Evolutionary conservation across 2,888 invertebrate genomes (phyloP), one percentile per base, ranked within the genome.

Genomic region (Opisthograptis luteolata): DNA sequence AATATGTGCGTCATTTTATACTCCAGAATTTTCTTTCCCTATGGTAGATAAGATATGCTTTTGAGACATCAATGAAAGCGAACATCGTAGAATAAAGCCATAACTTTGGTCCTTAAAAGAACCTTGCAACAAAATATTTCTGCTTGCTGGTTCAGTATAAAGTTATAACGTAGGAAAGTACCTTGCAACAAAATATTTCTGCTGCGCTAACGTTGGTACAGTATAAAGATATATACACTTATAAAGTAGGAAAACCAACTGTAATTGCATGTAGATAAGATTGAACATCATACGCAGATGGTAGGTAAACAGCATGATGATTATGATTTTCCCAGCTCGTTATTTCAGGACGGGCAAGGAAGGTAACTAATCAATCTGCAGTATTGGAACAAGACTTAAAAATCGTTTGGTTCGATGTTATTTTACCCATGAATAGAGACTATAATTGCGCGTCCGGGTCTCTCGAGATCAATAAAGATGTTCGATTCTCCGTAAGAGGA

Each of bases 1-100:
- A 41, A 41, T 40, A 34, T 43, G 40, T 41, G 32, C 39, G 52
- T 9, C 32, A 39, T 43, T 39, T 22, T 42, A 25, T 35, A 30
- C 22, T 34, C 24, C 10, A 37, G n/a, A 41, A 46, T 32, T 12
- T 46, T 25, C 20, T 20, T 36, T 17, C 22, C 7, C 2, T 3
- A 8, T 3, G 22, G 3, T 22, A n/a, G n/a, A n/a, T 22, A 22
- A 3, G n/a, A 8, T 22, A 7, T 22, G 2, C 22, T 22, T 7
- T 22, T 17, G 17, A 3, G 5, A 17, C 3, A 17, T 3, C 17
- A 5, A 2, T 17, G 5, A 3, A 2, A 17, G 17, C 17, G 17
- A 17, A n/a, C n/a, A n/a, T n/a, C n/a, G n/a, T n/a, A n/a, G n/a
- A n/a, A n/a, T n/a, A n/a, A n/a, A n/a, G n/a, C n/a, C n/a, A n/a